phyloP scores from a whole-genome alignment of 2,113 vertebrate species.

The Mus musculus region DNA sequence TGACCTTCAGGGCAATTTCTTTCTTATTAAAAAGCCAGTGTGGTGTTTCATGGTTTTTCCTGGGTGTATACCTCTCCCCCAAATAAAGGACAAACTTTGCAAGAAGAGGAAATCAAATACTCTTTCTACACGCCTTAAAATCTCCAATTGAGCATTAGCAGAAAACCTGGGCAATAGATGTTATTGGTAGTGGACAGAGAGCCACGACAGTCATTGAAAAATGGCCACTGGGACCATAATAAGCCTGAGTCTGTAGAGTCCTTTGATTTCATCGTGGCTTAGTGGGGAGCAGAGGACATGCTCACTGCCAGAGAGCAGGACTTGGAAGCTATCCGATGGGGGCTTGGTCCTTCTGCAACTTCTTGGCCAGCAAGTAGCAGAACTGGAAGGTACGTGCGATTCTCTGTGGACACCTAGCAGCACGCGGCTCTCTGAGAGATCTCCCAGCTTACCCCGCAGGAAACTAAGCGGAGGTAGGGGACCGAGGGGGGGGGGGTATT shows the following conservation, averaged over 20 bases:
- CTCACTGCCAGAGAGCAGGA: background rate
- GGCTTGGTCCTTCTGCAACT: background rate
- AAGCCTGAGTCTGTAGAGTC: background rate
- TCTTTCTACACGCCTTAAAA: background rate
- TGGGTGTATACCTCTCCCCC: background rate
- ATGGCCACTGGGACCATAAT: background rate
- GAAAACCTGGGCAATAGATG: background rate
- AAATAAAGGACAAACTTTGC: slow-evolving; percentile 6
- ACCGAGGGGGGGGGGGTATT: fast-evolving
- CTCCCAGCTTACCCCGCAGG: fast-evolving
- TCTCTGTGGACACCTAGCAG: background rate
- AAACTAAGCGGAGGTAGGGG: fast-evolving
- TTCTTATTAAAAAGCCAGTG: background rate
- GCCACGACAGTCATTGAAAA: background rate
- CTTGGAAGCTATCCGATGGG: background rate
- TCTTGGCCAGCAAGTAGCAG: background rate
- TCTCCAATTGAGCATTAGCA: background rate
- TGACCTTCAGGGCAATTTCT: background rate
- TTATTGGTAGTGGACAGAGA: background rate
- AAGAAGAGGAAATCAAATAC: background rate
- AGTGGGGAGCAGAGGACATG: too few species aligned
- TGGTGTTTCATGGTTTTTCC: background rate
- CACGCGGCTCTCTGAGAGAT: background rate
- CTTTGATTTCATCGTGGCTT: background rate
- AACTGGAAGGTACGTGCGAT: background rate